Evolutionary conservation across 2,888 invertebrate species (phyloP).

Genomic region (Pardosa pseudoannulata): DNA sequence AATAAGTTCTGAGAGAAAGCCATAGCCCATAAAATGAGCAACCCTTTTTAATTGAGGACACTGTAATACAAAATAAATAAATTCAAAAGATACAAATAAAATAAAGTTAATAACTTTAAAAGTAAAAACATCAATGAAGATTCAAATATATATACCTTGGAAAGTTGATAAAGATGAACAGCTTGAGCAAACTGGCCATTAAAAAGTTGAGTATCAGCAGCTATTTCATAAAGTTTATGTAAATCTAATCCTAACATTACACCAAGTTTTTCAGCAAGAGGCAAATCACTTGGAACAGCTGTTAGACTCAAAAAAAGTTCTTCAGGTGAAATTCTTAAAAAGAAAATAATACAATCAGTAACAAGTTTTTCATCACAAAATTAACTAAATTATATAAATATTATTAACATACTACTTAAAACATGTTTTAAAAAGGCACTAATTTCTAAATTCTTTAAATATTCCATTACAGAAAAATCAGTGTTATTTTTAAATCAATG

Average conservation of each 20-base stretch:
- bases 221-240: conserved; percentile 84
- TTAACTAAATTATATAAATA: no score
- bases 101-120: no score
- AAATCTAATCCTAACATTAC: conserved; percentile 80
- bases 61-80: conserved; percentile 76
- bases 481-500: no score
- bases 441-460: no score
- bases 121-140: neutral
- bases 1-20: conserved; percentile 82
- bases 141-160: conserved; percentile 80
- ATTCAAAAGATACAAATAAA: no score
- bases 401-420: no score
- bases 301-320: conserved; percentile 68
- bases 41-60: conserved; percentile 82
- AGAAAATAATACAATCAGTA: no score
- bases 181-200: conserved; percentile 87
- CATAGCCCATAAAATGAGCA: conserved; percentile 82
- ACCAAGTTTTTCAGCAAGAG: conserved; percentile 71
- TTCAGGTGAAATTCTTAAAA: conserved; percentile 62
- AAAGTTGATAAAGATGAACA: conserved; percentile 87
- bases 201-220: conserved; percentile 88
- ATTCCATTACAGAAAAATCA: no score
- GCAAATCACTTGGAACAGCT: conserved; percentile 57
- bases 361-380: no score
- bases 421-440: no score